Conservation (phyloP, 2,113 vertebrate species). For the Chloroceryle aenea region DNA sequence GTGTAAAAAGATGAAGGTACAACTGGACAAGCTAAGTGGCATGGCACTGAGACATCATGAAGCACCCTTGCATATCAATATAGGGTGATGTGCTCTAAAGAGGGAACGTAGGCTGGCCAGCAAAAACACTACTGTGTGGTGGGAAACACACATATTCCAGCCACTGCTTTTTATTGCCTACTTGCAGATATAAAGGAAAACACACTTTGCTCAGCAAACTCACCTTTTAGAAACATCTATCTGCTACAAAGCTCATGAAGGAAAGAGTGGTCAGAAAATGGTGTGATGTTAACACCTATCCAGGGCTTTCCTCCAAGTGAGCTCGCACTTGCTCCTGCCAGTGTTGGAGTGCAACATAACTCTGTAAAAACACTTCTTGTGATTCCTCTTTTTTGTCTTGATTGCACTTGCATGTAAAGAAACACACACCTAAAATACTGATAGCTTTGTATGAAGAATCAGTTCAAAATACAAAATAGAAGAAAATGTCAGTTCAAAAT, state of each 20-base stretch:
- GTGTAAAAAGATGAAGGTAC: not conserved
- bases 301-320: not conserved
- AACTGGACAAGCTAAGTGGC: fast-evolving
- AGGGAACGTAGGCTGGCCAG: not conserved
- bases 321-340: not conserved
- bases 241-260: not conserved
- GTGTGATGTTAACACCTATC: not conserved
- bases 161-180: not conserved
- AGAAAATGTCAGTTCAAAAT: not conserved
- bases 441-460: not conserved
- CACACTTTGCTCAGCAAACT: not conserved
- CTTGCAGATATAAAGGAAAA: not conserved
- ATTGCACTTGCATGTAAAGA: not conserved
- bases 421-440: not conserved
- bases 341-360: not conserved
- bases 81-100: not conserved
- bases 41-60: not conserved
- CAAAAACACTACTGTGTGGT: fast-evolving
- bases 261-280: not conserved
- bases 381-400: not conserved
- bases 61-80: not conserved
- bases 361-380: not conserved
- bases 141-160: not conserved
- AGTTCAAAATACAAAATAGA: not conserved
- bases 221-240: not conserved